These are phyloP conservation scores for Dryococelus australis DNA, from an alignment of 2,888 invertebrate genomes.

Conservation along the genomic window DNA sequence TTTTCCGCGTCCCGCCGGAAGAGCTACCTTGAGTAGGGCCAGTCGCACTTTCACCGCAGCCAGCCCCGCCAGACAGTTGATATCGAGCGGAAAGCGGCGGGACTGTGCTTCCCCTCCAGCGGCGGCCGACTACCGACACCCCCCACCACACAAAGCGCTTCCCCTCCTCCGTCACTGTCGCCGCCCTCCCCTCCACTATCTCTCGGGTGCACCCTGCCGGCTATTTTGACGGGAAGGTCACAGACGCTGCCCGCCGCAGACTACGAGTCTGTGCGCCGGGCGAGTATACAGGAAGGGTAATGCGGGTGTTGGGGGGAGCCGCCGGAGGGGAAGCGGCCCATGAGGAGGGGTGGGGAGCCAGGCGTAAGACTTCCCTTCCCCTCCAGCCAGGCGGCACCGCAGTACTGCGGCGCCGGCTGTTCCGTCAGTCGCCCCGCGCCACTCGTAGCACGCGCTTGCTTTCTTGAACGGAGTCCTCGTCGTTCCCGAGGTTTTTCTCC, in stretches of 20 bases:
- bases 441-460: not conserved
- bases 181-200: not conserved
- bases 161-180: slow-evolving; percentile 60
- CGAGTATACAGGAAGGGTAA: slow-evolving; percentile 33
- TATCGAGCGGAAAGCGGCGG: not conserved
- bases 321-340: slow-evolving; percentile 48
- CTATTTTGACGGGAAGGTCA: slow-evolving; percentile 87
- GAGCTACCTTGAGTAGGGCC: no score
- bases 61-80: not conserved
- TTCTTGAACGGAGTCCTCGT: not conserved
- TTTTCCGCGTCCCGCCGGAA: not conserved
- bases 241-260: slow-evolving; percentile 61
- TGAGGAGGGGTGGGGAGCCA: slow-evolving; percentile 47
- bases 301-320: slow-evolving; percentile 41
- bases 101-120: not conserved
- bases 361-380: slow-evolving; percentile 39
- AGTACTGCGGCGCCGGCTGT: slow-evolving; percentile 45
- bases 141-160: no score
- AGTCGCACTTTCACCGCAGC: not conserved
- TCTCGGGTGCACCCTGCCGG: slow-evolving; percentile 57
- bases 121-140: not conserved
- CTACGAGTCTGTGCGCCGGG: slow-evolving; percentile 49
- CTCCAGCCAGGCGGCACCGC: slow-evolving; percentile 3
- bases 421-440: slow-evolving; percentile 29
- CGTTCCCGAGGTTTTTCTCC: not conserved